Conservation (phyloP, 2,888 invertebrate species). For the Dicranocentrus wangi region DNA sequence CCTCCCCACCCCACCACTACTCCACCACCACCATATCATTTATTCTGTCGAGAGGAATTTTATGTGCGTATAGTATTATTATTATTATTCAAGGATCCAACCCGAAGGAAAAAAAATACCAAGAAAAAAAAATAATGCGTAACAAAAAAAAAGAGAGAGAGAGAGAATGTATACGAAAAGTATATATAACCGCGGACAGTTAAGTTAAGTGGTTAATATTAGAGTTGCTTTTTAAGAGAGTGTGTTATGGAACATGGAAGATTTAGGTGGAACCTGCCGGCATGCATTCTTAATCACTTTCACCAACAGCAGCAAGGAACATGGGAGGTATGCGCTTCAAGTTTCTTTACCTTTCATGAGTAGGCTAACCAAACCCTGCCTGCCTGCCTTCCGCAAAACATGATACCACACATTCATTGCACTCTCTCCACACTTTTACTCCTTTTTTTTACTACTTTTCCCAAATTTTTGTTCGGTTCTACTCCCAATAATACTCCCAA, state of each 20-base stretch:
- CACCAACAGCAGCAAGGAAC: constrained; percentile 40
- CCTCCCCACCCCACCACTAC: too few relatives aligned
- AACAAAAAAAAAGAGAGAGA: not conserved
- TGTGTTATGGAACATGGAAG: constrained; percentile 43
- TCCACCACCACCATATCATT: not conserved
- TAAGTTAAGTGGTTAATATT: not conserved
- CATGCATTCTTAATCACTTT: constrained; percentile 63
- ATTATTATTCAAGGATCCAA: constrained; percentile 12
- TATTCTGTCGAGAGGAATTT: not conserved
- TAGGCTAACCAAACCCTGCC: not conserved
- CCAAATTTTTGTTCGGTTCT: too few relatives aligned
- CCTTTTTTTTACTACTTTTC: too few relatives aligned
- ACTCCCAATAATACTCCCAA: too few relatives aligned
- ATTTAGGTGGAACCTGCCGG: constrained; percentile 54
- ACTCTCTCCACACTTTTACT: too few relatives aligned
- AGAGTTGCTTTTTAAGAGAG: constrained; percentile 20
- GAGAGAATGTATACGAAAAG: too few relatives aligned
- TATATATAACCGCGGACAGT: too few relatives aligned
- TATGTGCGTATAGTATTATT: constrained; percentile 5
- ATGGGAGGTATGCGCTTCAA: not conserved
- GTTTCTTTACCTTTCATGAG: not conserved
- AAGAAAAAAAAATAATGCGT: not conserved
- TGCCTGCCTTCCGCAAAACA: not conserved
- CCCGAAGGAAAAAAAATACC: not conserved
- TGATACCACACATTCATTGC: constrained; percentile 5